phyloP scores from a whole-genome alignment of 2,888 invertebrate genomes.

The Nemoura dubitans region DNA sequence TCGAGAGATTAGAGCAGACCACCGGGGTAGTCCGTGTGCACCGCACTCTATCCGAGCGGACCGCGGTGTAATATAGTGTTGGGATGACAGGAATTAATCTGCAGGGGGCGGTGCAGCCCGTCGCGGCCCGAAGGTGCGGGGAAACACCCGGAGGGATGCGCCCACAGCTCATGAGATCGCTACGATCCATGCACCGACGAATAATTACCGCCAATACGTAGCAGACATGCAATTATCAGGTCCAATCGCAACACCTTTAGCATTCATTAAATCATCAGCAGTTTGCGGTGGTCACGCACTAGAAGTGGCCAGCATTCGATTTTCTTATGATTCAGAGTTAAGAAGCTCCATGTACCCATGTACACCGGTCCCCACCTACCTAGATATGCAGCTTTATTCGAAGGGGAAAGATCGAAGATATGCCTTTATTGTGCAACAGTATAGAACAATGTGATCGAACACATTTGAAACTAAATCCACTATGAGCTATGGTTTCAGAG shows the following conservation, averaged over 20 bases:
- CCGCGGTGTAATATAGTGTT: not conserved
- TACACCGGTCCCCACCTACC: too few relatives aligned
- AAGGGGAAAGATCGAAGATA: too few relatives aligned
- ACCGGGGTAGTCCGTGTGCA: not conserved
- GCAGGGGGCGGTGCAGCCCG: not conserved
- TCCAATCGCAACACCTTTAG: not conserved
- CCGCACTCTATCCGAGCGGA: not conserved
- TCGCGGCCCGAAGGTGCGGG: not conserved
- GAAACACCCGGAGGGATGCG: not conserved
- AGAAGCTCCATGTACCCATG: too few relatives aligned
- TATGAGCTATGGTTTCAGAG: too few relatives aligned
- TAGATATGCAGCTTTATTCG: too few relatives aligned
- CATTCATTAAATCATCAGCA: not conserved
- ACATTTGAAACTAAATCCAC: too few relatives aligned
- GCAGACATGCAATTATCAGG: not conserved
- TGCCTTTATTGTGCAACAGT: too few relatives aligned
- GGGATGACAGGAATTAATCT: constrained; percentile 12
- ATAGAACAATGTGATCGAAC: too few relatives aligned
- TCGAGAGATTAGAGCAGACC: not conserved
- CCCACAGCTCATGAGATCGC: not conserved
- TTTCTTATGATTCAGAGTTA: too few relatives aligned
- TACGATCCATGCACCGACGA: not conserved
- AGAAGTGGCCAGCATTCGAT: too few relatives aligned
- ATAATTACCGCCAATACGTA: not conserved
- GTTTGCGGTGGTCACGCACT: not conserved